Evolutionary conservation across 2,113 vertebrate genomes (phyloP).

Genomic region (Helogale parvula): DNA sequence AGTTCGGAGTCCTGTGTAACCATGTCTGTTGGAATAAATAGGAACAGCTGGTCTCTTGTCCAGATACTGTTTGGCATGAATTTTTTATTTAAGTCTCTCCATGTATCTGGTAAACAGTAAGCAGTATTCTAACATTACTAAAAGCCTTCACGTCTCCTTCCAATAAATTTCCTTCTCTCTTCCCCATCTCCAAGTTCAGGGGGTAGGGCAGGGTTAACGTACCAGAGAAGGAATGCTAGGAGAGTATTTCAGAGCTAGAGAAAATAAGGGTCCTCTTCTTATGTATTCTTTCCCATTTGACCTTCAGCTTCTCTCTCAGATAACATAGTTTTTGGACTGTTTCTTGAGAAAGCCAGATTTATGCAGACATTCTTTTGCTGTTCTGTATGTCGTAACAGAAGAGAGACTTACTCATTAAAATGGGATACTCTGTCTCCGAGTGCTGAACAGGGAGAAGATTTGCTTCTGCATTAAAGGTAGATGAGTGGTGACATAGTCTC

Average conservation of each 20-base stretch:
- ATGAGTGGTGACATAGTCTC: neutral
- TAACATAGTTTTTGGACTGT: constrained; percentile 69
- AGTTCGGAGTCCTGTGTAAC: constrained; percentile 29
- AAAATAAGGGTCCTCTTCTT: constrained; percentile 74
- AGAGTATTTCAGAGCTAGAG: constrained; percentile 69
- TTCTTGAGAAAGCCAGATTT: constrained; percentile 73
- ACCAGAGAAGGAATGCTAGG: constrained; percentile 68
- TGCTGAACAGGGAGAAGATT: constrained; percentile 46
- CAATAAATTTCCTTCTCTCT: constrained; percentile 68
- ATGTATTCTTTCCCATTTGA: constrained; percentile 70
- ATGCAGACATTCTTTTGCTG: constrained; percentile 58
- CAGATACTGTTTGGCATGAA: constrained; percentile 59
- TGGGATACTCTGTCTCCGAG: constrained; percentile 30
- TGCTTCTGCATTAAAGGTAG: neutral
- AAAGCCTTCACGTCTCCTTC: constrained; percentile 72
- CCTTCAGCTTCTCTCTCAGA: constrained; percentile 64
- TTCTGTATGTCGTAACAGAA: constrained; percentile 49
- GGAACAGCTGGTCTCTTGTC: constrained; percentile 62
- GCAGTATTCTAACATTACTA: constrained; percentile 66
- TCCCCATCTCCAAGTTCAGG: constrained; percentile 66
- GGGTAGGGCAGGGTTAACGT: constrained; percentile 62
- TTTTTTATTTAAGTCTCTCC: constrained; percentile 75
- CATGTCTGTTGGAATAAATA: constrained; percentile 67
- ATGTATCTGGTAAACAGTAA: constrained; percentile 77
- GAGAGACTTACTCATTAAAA: constrained; percentile 51